Evolutionary conservation across 2,797 vertebrate species (phyloP).

Genomic region (Ctenochaetus hawaiiensis): DNA sequence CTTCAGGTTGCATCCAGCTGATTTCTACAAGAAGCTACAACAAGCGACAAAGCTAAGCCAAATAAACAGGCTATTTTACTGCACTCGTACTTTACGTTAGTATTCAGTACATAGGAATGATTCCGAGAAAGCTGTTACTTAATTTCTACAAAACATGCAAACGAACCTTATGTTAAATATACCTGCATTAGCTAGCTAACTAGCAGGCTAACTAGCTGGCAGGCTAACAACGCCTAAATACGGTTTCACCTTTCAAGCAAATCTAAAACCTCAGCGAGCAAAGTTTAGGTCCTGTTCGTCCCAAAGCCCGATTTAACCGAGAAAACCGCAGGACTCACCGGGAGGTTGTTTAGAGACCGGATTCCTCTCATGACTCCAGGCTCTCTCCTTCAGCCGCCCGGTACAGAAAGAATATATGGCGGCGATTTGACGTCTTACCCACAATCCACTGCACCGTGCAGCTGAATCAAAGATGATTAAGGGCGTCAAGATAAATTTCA

Average conservation of each 20-base stretch:
- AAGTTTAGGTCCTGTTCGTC: accelerated
- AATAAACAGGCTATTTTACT: accelerated
- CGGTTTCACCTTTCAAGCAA: background rate
- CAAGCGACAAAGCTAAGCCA: accelerated
- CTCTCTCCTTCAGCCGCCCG: constrained; percentile 69
- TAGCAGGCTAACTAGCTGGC: constrained; percentile 54
- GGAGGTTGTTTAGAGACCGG: constrained; percentile 71
- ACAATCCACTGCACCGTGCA: constrained; percentile 64
- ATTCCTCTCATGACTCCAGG: constrained; percentile 81
- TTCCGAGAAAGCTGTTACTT: background rate
- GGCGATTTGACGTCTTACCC: constrained; percentile 67
- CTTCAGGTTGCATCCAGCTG: constrained; percentile 62
- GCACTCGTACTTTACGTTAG: accelerated
- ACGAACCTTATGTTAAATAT: background rate
- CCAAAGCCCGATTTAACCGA: background rate
- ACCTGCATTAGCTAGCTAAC: constrained; percentile 14
- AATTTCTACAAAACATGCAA: background rate
- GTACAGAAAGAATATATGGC: constrained; percentile 67
- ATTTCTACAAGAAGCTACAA: background rate
- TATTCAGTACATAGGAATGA: too few relatives aligned
- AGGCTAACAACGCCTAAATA: constrained; percentile 34
- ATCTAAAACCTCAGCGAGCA: accelerated
- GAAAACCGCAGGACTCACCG: constrained; percentile 71
- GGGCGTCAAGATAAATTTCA: constrained; percentile 22
- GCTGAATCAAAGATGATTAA: constrained; percentile 10